Conservation (phyloP, 2,888 invertebrate genomes). For the Itoplectis maculator region DNA sequence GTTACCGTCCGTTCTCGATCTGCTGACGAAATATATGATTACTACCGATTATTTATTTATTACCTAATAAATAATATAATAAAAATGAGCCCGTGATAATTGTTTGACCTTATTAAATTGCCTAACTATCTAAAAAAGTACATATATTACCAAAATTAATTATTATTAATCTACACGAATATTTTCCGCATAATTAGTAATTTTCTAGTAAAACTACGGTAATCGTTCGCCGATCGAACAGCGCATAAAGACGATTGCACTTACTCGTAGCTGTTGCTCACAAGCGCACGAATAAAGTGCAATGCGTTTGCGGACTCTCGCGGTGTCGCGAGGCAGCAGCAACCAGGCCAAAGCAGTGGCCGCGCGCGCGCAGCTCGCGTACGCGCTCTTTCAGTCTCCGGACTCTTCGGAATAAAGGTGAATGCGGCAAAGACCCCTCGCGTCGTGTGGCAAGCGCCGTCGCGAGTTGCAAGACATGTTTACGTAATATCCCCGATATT, state of each 20-base stretch:
- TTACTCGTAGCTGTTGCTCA: neutral
- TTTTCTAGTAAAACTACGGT: too few species aligned
- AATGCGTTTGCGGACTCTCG: conserved; percentile 28
- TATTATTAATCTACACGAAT: too few species aligned
- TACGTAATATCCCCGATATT: conserved; percentile 80
- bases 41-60: neutral
- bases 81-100: neutral
- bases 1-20: neutral
- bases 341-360: too few species aligned
- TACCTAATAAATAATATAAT: neutral
- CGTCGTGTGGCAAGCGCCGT: conserved; percentile 78
- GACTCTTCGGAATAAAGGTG: conserved; percentile 72
- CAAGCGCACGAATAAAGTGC: neutral
- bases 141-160: too few species aligned
- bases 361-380: conserved; percentile 1
- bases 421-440: conserved; percentile 67
- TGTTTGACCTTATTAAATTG: too few species aligned
- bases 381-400: conserved; percentile 65
- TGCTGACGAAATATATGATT: neutral
- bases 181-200: too few species aligned
- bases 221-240: neutral
- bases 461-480: conserved; percentile 78
- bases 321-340: neutral
- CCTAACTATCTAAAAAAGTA: too few species aligned
- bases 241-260: conserved; percentile 35